Conservation (phyloP, 2,888 invertebrate genomes). For the Sarcophaga rosellei region DNA sequence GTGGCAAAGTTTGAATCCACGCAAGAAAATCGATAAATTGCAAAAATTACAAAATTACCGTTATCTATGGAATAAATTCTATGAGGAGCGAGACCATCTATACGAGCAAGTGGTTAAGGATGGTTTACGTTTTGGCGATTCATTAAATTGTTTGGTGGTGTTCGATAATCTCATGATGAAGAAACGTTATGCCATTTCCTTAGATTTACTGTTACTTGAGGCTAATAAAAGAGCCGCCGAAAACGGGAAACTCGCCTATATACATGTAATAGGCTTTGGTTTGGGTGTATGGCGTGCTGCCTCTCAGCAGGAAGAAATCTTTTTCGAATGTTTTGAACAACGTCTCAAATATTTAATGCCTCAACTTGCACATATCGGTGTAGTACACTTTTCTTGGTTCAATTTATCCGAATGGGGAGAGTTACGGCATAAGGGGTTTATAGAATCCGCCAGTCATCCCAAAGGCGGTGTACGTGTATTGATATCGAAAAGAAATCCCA, state of each 20-base stretch:
- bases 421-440: constrained; percentile 80
- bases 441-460: constrained; percentile 73
- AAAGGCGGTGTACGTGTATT: constrained; percentile 82
- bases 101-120: constrained; percentile 71
- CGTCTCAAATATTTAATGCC: constrained; percentile 82
- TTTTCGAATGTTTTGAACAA: constrained; percentile 84
- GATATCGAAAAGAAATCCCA: constrained; percentile 83
- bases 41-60: constrained; percentile 65
- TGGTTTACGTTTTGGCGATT: constrained; percentile 73
- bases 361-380: constrained; percentile 83
- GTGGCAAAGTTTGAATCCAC: not conserved
- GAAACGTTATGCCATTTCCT: constrained; percentile 82
- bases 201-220: constrained; percentile 85
- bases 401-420: constrained; percentile 81
- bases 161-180: constrained; percentile 79
- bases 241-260: constrained; percentile 82
- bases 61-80: constrained; percentile 74
- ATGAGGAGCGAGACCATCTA: constrained; percentile 70
- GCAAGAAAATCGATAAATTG: constrained; percentile 17
- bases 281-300: constrained; percentile 86
- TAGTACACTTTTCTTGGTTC: constrained; percentile 86
- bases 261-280: constrained; percentile 86
- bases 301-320: constrained; percentile 84
- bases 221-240: constrained; percentile 83
- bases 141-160: constrained; percentile 66